phyloP scores from a whole-genome alignment of 1,140 invertebrate species.

The Amyelois transitella region DNA sequence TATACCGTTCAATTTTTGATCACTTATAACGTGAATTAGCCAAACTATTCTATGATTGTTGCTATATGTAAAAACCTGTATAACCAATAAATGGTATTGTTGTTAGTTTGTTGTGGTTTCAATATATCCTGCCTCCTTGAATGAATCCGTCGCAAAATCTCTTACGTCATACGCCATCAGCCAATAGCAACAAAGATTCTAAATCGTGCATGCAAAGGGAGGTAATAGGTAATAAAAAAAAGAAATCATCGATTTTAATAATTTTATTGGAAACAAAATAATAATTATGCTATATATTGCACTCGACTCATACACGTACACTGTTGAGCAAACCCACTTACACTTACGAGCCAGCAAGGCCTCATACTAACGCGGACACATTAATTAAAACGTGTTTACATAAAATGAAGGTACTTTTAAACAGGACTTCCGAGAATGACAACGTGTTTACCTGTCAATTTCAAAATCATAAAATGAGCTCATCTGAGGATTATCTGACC shows the following conservation, averaged over 20 bases:
- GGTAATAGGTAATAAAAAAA: conserved; percentile 17
- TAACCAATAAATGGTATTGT: conserved; percentile 70
- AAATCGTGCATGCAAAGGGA: too few species aligned
- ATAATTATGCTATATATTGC: conserved; percentile 72
- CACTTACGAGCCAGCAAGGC: conserved; percentile 34
- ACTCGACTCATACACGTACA: conserved; percentile 49
- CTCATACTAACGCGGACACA: conserved; percentile 1
- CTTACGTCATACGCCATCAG: too few species aligned
- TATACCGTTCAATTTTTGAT: conserved; percentile 41
- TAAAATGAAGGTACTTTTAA: too few species aligned
- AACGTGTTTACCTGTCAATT: too few species aligned
- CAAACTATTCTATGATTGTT: conserved; percentile 50
- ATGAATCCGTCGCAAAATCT: too few species aligned
- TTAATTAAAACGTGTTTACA: too few species aligned
- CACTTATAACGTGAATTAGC: conserved; percentile 45
- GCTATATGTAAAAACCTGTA: conserved; percentile 66
- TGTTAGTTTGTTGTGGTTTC: conserved; percentile 43
- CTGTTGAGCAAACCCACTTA: conserved; percentile 62
- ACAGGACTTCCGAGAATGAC: too few species aligned
- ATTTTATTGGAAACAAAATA: conserved; percentile 72
- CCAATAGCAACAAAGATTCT: too few species aligned
- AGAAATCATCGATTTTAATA: conserved; percentile 38
- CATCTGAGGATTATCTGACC: too few species aligned
- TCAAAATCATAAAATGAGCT: too few species aligned
- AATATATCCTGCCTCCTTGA: too few species aligned